Conservation (phyloP, 2,888 invertebrate species). For the Rhamphomyia laevipes region DNA sequence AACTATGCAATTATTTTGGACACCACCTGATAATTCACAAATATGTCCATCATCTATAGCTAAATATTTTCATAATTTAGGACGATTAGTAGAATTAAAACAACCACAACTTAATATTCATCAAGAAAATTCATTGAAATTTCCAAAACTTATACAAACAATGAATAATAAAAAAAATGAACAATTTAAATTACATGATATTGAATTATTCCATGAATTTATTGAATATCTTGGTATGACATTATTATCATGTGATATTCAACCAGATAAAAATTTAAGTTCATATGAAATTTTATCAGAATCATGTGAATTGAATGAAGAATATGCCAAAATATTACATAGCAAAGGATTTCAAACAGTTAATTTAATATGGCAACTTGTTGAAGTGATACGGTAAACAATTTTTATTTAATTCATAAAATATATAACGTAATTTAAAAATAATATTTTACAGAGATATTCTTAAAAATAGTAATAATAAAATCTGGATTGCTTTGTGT, state of each 20-base stretch:
- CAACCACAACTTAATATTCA: slow-evolving; percentile 31
- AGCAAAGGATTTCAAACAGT: slow-evolving; percentile 42
- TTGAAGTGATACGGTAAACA: slow-evolving; percentile 28
- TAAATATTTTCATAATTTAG: slow-evolving; percentile 41
- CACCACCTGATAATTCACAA: slow-evolving; percentile 36
- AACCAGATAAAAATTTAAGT: slow-evolving; percentile 22
- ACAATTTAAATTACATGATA: slow-evolving; percentile 11
- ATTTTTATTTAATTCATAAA: not conserved
- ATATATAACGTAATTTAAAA: slow-evolving; percentile 12
- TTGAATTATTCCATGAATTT: slow-evolving; percentile 28
- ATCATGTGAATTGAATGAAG: not conserved
- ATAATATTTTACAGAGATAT: slow-evolving; percentile 23
- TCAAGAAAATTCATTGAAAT: slow-evolving; percentile 30
- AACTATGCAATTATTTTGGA: slow-evolving; percentile 34
- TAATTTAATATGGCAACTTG: slow-evolving; percentile 31
- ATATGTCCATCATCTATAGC: slow-evolving; percentile 49
- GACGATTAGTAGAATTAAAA: slow-evolving; percentile 38
- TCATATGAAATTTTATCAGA: slow-evolving; percentile 17
- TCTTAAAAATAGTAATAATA: slow-evolving; percentile 17
- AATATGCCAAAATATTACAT: slow-evolving; percentile 8
- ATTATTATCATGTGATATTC: slow-evolving; percentile 36
- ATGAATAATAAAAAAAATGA: no score
- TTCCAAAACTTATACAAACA: slow-evolving; percentile 27
- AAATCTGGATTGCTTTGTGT: slow-evolving; percentile 41
- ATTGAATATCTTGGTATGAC: slow-evolving; percentile 47